phyloP scores from a whole-genome alignment of 2,113 vertebrate species.

The Saimiri boliviensis region DNA sequence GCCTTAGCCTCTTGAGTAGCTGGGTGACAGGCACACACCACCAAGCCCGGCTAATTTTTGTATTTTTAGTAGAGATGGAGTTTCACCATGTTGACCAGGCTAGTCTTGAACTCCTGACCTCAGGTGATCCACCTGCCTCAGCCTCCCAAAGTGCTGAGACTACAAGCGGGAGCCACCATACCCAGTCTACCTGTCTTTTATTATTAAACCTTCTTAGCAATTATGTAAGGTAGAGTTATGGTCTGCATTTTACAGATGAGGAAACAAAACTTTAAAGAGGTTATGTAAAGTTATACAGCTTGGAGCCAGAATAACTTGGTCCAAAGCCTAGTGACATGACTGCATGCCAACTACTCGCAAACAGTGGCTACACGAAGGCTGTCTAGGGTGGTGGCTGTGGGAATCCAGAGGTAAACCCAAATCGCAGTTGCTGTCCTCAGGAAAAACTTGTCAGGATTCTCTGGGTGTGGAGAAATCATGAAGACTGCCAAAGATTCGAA shows the following conservation, averaged over 20 bases:
- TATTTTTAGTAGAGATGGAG: too few species aligned
- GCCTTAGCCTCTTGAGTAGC: too few species aligned
- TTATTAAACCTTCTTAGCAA: not conserved
- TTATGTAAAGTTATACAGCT: not conserved
- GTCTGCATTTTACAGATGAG: not conserved
- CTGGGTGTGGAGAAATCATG: not conserved
- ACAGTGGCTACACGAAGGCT: accelerated
- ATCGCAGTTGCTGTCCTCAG: not conserved
- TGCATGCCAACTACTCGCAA: not conserved
- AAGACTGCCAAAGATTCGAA: not conserved
- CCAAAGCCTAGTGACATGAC: not conserved
- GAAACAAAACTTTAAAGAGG: not conserved
- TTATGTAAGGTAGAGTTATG: not conserved
- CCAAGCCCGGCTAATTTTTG: too few species aligned
- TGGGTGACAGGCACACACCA: too few species aligned
- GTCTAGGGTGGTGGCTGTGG: too few species aligned
- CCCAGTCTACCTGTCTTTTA: not conserved
- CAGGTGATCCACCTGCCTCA: too few species aligned
- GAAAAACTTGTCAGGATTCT: not conserved
- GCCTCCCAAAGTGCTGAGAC: too few species aligned
- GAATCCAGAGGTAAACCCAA: not conserved
- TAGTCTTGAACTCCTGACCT: too few species aligned
- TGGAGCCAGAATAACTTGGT: not conserved
- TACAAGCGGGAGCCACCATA: too few species aligned
- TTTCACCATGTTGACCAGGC: too few species aligned